Percentiles rank a stretch among this genome's conserved stretches.
Conservation (phyloP, 2,888 invertebrate genomes). For the Alviniconcha strummeri region DNA sequence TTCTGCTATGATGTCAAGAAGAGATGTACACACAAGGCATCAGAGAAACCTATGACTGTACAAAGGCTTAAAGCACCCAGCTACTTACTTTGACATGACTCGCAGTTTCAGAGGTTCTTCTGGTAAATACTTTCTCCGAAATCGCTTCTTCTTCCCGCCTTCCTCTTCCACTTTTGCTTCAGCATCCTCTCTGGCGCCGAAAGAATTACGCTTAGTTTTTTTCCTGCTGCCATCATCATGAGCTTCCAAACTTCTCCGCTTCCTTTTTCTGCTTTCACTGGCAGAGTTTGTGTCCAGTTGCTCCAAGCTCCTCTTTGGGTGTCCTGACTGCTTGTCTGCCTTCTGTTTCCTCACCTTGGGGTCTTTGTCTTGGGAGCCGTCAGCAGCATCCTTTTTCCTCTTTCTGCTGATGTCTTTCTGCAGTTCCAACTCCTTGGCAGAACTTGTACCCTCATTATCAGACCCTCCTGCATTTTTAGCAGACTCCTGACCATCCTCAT, state of each 20-base stretch:
- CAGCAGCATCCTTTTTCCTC: not conserved
- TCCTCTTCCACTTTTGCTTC: slow-evolving; percentile 28
- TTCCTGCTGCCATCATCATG: slow-evolving; percentile 8
- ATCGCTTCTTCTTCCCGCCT: slow-evolving; percentile 34
- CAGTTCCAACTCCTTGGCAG: not conserved
- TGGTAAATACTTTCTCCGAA: slow-evolving; percentile 49
- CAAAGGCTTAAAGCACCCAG: too few relatives aligned
- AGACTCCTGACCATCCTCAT: not conserved
- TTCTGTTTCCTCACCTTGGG: slow-evolving; percentile 24
- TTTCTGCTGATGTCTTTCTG: not conserved
- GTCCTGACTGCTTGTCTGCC: not conserved
- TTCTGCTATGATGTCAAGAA: too few relatives aligned
- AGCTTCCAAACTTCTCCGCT: slow-evolving; percentile 8
- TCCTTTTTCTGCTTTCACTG: slow-evolving; percentile 26
- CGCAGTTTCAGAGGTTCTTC: slow-evolving; percentile 57
- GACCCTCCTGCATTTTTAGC: not conserved
- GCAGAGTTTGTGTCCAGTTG: not conserved
- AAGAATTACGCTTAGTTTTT: slow-evolving; percentile 8
- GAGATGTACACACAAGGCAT: too few relatives aligned
- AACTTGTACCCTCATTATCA: not conserved
- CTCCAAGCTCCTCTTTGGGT: not conserved
- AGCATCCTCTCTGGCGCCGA: slow-evolving; percentile 21
- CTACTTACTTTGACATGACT: slow-evolving; percentile 64
- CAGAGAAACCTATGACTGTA: too few relatives aligned
- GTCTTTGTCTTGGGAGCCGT: not conserved